These are phyloP conservation scores for Hylaeus volcanicus DNA, from an alignment of 1,140 invertebrate species.

Conservation along the genomic window DNA sequence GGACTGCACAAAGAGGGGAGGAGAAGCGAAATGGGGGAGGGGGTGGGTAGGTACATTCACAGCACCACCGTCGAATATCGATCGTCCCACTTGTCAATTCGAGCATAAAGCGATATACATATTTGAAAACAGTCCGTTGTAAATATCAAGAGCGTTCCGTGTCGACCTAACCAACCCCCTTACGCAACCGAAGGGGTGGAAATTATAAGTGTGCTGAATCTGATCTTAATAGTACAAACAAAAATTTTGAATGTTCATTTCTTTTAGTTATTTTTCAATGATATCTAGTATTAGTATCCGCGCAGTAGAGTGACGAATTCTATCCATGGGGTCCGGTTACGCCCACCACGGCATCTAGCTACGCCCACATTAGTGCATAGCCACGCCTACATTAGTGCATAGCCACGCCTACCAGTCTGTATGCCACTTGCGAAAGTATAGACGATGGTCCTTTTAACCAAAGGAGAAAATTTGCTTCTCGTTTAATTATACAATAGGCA, in stretches of 20 bases:
- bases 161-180: not conserved
- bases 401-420: too few relatives aligned
- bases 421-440: too few relatives aligned
- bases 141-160: conserved; percentile 27
- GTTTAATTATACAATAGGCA: too few relatives aligned
- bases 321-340: too few relatives aligned
- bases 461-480: too few relatives aligned
- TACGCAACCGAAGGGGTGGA: not conserved
- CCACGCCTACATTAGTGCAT: too few relatives aligned
- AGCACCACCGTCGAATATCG: conserved; percentile 57
- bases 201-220: not conserved
- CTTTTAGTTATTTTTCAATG: too few relatives aligned
- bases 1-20: not conserved
- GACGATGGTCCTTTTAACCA: too few relatives aligned
- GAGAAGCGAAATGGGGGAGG: not conserved
- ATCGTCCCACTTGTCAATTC: conserved; percentile 68
- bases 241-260: not conserved
- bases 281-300: too few relatives aligned
- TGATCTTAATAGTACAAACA: not conserved
- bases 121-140: conserved; percentile 36
- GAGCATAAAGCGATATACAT: conserved; percentile 59
- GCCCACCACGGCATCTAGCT: too few relatives aligned
- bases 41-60: not conserved
- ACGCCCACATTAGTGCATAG: too few relatives aligned
- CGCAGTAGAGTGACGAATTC: too few relatives aligned